These are phyloP conservation scores for Mechanitis mazaeus DNA, from an alignment of 2,888 invertebrate species.

Conservation along the genomic window DNA sequence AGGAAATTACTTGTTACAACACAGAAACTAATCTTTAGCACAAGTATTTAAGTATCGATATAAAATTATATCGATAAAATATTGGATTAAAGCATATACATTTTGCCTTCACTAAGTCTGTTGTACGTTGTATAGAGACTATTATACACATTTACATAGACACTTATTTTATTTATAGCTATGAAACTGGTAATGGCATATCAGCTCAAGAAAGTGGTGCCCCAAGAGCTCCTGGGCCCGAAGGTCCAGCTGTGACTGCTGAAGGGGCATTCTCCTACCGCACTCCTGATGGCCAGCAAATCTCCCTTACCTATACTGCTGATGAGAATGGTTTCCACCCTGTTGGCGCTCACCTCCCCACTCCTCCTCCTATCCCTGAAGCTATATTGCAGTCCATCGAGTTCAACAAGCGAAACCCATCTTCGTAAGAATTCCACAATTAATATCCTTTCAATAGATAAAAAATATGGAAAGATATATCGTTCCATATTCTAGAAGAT, in stretches of 20 bases:
- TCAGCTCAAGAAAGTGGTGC: slow-evolving; percentile 76
- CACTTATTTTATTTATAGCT: slow-evolving; percentile 45
- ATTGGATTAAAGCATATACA: not conserved
- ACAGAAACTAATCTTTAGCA: slow-evolving; percentile 11
- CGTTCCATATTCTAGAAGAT: not conserved
- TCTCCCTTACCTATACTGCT: slow-evolving; percentile 80
- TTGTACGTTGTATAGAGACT: too few species aligned
- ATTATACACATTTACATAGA: too few species aligned
- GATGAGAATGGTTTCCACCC: slow-evolving; percentile 85
- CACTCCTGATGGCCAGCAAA: slow-evolving; percentile 80
- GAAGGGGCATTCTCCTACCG: slow-evolving; percentile 82
- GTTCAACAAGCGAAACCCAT: slow-evolving; percentile 66
- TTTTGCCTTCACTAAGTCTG: not conserved
- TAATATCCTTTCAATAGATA: slow-evolving; percentile 6
- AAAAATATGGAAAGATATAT: not conserved
- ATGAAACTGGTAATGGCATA: slow-evolving; percentile 82
- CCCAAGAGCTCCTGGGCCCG: slow-evolving; percentile 74
- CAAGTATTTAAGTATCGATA: not conserved
- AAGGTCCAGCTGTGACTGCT: slow-evolving; percentile 75
- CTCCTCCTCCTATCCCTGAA: slow-evolving; percentile 73
- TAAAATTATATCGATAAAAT: not conserved
- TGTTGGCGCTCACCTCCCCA: slow-evolving; percentile 78
- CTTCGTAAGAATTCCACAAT: slow-evolving; percentile 50
- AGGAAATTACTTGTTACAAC: slow-evolving; percentile 14
- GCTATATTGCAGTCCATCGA: slow-evolving; percentile 74